These are phyloP conservation scores for Catostomus latipinnis DNA, from an alignment of 2,797 vertebrate genomes.

Conservation along the genomic window DNA sequence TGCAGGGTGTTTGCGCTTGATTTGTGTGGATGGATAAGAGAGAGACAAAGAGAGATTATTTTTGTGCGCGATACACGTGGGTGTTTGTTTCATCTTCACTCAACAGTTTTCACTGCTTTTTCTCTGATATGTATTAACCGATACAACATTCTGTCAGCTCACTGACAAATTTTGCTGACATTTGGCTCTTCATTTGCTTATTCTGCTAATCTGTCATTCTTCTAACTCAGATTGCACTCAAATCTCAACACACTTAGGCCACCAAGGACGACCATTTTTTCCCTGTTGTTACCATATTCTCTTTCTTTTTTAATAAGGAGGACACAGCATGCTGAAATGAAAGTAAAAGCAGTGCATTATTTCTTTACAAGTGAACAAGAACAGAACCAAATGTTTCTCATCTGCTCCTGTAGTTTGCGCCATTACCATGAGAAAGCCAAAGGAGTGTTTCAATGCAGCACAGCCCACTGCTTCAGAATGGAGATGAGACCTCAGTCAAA, in stretches of 20 bases:
- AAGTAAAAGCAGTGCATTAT: conserved; percentile 84
- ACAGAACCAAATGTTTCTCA: conserved; percentile 94
- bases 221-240: not conserved
- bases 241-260: conserved; percentile 65
- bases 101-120: not conserved
- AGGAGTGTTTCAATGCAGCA: conserved; percentile 83
- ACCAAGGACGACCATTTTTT: conserved; percentile 82
- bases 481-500: conserved; percentile 75
- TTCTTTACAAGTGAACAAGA: conserved; percentile 94
- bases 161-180: conserved; percentile 3
- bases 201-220: conserved; percentile 4
- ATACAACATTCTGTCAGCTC: not conserved
- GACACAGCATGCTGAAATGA: conserved; percentile 67
- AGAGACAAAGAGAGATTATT: not conserved
- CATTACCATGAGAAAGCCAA: conserved; percentile 94
- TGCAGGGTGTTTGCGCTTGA: conserved; percentile 9
- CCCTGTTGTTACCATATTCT: conserved; percentile 37
- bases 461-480: conserved; percentile 82
- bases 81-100: not conserved
- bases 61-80: not conserved
- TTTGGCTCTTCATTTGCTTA: conserved; percentile 20
- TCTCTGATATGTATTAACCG: not conserved
- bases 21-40: not conserved
- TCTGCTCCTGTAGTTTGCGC: conserved; percentile 82
- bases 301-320: conserved; percentile 66